Base-by-base conservation (phyloP, 2,888 invertebrate species). In the Andrena hattorfiana region DNA sequence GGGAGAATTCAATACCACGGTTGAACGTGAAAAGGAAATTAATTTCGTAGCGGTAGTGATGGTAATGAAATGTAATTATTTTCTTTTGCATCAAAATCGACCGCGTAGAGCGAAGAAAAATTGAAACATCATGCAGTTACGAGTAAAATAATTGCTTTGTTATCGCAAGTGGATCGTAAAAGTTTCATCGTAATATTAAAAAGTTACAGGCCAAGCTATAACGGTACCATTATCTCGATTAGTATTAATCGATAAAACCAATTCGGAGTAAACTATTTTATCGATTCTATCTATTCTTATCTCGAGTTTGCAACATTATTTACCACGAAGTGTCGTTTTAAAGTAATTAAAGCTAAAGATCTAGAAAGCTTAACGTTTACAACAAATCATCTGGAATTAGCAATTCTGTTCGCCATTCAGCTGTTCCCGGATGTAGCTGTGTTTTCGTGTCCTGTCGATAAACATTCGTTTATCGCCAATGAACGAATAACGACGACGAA, bases 221-320 rank as follows among this genome's bases (percentile, higher is more conserved):
- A 71, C 49, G 48, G 23, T 13, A 23, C 35, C 69, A 75, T 75
- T 86, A 84, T 63, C 75, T 67, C 42, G 63, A 82, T 82, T 81
- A 77, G 10, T 75, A 74, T 64, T 56, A 74, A 77, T 75, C 71
- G 62, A 67, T 77, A 7, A 32, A 70, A 63, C 26, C 20, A 63
- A 51, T 63, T 26, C 26, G 6, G 16, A n/a, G 20, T 48, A 16
- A 68, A 54, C n/a, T 48, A 56, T 49, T 77, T 64, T 68, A 68
- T 63, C 48, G 10, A 63, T 54, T 54, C 13, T 64, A 13, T 30
- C n/a, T 20, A 35, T 23, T 26, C 8, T 59, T 62, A 35, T 56
- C 74, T n/a, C 10, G 5, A 66, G 4, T 51, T 60, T 23, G 5
- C 26, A 23, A 51, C 51, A 28, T 10, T 26, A 8, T 56, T 7